Percentiles rank a stretch among this genome's conserved stretches.
These are phyloP conservation scores for Mirounga angustirostris DNA, from an alignment of 2,113 vertebrate genomes.

Conservation along the genomic window DNA sequence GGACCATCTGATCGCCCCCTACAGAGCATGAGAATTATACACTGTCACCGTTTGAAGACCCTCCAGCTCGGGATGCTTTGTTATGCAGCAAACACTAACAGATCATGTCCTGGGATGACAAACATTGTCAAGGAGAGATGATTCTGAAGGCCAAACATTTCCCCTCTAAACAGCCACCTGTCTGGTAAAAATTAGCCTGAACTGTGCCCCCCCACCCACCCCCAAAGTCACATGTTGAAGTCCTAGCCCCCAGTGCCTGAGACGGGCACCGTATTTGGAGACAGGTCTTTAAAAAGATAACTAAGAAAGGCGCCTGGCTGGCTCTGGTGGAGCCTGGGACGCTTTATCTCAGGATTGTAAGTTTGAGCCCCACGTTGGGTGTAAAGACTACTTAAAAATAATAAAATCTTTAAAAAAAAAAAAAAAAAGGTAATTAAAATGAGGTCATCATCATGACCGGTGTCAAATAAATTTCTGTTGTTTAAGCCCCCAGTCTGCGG, in stretches of 20 bases:
- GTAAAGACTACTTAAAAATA: not conserved
- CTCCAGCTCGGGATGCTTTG: not conserved
- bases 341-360: not conserved
- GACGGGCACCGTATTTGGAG: not conserved
- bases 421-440: not conserved
- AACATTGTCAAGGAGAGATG: not conserved
- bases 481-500: no score
- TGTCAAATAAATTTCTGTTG: not conserved
- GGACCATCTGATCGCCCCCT: not conserved
- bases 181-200: not conserved
- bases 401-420: not conserved
- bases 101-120: fast-evolving
- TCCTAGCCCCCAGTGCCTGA: not conserved
- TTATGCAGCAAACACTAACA: not conserved
- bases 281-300: not conserved
- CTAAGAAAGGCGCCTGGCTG: not conserved
- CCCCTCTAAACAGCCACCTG: not conserved
- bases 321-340: not conserved
- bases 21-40: not conserved
- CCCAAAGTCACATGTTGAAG: not conserved
- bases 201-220: not conserved
- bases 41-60: not conserved
- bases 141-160: no score
- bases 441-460: not conserved
- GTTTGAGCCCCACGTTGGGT: not conserved